Conservation (phyloP, 2,888 invertebrate genomes). For the Hirtodrosophila cameraria region DNA sequence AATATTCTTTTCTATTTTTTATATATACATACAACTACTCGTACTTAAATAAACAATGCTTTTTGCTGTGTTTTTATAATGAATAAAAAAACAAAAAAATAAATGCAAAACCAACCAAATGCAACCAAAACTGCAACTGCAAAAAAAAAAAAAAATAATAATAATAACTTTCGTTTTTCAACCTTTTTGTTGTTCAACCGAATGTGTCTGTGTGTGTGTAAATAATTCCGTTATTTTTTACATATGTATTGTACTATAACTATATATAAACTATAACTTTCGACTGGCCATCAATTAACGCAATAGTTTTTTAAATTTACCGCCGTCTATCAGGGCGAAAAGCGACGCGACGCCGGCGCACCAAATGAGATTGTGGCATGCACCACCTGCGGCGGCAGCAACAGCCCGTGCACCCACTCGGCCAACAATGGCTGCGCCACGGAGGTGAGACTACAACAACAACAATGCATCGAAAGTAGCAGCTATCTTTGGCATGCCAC, state of each 20-base stretch:
- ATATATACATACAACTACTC: constrained; percentile 34
- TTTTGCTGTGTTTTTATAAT: constrained; percentile 64
- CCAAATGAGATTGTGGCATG: constrained; percentile 94
- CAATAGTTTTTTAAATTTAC: constrained; percentile 79
- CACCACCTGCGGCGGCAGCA: constrained; percentile 88
- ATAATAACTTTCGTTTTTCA: constrained; percentile 55
- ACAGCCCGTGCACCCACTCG: constrained; percentile 92
- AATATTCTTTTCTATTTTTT: constrained; percentile 61
- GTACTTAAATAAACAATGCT: constrained; percentile 51
- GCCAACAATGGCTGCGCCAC: constrained; percentile 94
- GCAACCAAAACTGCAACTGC: constrained; percentile 54
- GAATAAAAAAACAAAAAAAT: too few species aligned
- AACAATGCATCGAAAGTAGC: too few species aligned
- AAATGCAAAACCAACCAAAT: constrained; percentile 57
- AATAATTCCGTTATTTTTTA: constrained; percentile 7
- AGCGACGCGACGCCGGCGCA: constrained; percentile 91
- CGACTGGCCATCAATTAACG: constrained; percentile 38
- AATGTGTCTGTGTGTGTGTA: constrained; percentile 34
- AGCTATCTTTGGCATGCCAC: too few species aligned
- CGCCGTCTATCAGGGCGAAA: constrained; percentile 88
- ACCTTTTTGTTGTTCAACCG: constrained; percentile 48
- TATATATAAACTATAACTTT: neutral
- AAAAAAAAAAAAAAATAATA: constrained; percentile 25
- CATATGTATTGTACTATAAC: neutral
- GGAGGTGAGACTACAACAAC: constrained; percentile 85